Conservation (phyloP, 2,797 vertebrate genomes). For the Lagodon rhomboides region DNA sequence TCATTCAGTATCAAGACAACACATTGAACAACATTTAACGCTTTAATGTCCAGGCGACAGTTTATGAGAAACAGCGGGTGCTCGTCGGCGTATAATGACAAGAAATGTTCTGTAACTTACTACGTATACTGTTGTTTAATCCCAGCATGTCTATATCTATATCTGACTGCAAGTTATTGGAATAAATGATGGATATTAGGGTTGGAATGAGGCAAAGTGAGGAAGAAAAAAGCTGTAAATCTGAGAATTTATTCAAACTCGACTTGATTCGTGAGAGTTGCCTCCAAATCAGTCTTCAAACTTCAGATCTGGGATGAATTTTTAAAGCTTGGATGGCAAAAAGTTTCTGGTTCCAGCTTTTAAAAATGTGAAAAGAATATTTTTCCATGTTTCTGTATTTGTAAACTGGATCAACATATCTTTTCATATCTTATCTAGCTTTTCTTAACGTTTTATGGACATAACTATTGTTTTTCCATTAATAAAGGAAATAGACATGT, state of each 20-base stretch:
- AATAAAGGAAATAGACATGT: neutral
- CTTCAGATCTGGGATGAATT: too few relatives aligned
- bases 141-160: too few relatives aligned
- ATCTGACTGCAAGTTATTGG: too few relatives aligned
- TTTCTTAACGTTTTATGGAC: neutral
- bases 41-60: neutral
- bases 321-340: too few relatives aligned
- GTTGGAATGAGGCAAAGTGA: neutral
- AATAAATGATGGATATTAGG: too few relatives aligned
- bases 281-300: too few relatives aligned
- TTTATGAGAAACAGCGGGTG: neutral
- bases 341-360: too few relatives aligned
- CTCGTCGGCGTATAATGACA: neutral
- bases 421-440: too few relatives aligned
- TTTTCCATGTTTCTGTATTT: neutral
- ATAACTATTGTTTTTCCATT: neutral
- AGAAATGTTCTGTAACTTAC: neutral
- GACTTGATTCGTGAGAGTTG: too few relatives aligned
- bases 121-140: too few relatives aligned
- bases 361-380: neutral
- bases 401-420: neutral
- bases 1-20: neutral
- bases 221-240: neutral
- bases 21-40: neutral
- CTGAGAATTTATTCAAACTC: too few relatives aligned